phyloP scores from a whole-genome alignment of 2,797 vertebrate species.

The Mormyrops boulengeri region DNA sequence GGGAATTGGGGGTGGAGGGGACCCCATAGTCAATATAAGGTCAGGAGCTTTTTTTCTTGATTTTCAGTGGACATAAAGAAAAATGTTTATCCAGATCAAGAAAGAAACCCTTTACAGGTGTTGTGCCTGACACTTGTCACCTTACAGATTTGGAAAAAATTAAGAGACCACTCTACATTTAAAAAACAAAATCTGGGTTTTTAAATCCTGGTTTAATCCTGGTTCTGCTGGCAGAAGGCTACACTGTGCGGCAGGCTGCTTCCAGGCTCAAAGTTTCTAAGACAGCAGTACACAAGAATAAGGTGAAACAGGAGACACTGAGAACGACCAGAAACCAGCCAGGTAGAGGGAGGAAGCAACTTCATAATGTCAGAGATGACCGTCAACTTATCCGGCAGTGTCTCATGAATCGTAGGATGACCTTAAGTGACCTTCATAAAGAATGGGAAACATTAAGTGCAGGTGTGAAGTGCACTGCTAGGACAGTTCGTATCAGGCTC shows the following conservation, averaged over 20 bases:
- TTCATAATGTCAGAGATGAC: not conserved
- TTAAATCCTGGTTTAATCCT: too few species aligned
- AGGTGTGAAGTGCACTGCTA: not conserved
- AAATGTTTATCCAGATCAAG: not conserved
- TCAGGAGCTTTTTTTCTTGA: not conserved
- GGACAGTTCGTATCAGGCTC: not conserved
- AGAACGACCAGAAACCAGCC: not conserved
- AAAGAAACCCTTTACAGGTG: not conserved
- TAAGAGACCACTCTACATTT: not conserved
- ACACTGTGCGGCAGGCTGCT: not conserved
- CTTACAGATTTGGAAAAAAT: not conserved
- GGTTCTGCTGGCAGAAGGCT: not conserved
- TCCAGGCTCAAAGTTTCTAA: not conserved
- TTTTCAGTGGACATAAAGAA: not conserved
- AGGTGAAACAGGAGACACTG: not conserved
- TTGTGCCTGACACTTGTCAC: not conserved
- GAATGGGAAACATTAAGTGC: not conserved
- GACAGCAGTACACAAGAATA: not conserved
- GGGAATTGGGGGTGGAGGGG: not conserved
- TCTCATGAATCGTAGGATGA: not conserved
- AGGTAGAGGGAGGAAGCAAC: not conserved
- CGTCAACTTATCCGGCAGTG: not conserved
- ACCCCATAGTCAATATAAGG: not conserved
- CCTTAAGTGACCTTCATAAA: not conserved
- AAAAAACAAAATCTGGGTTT: not conserved